Conservation (phyloP, 2,113 vertebrate species). For the Amphiprion ocellaris region DNA sequence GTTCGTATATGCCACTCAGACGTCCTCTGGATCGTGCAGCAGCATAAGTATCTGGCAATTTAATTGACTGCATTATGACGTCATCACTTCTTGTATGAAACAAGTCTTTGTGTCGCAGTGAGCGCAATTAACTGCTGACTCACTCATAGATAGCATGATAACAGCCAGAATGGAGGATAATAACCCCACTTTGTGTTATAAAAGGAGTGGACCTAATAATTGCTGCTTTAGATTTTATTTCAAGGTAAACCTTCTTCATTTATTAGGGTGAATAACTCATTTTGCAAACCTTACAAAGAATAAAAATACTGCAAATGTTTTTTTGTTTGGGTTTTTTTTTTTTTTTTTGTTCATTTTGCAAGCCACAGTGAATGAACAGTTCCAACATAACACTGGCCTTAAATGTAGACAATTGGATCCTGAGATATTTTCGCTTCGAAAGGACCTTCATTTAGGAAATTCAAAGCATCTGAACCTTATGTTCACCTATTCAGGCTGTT, state of each 20-base stretch:
- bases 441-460: not conserved
- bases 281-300: not conserved
- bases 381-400: not conserved
- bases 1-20: conserved; percentile 50
- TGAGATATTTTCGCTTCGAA: not conserved
- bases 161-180: conserved; percentile 51
- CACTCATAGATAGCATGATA: conserved; percentile 38
- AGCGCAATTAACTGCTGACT: conserved; percentile 41
- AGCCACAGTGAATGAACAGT: not conserved
- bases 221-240: conserved; percentile 26
- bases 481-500: not conserved
- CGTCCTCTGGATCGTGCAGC: conserved; percentile 35
- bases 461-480: not conserved
- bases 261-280: not conserved
- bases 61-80: conserved; percentile 46
- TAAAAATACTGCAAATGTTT: not conserved
- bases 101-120: conserved; percentile 16
- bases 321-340: too few relatives aligned
- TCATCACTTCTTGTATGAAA: conserved; percentile 36
- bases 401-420: not conserved
- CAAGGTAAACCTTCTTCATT: conserved; percentile 45
- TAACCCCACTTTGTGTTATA: conserved; percentile 30
- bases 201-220: conserved; percentile 39
- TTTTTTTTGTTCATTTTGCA: not conserved
- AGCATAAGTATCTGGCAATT: conserved; percentile 34